These are phyloP conservation scores for Vipera ursinii DNA, from an alignment of 2,797 vertebrate species.

Conservation along the genomic window DNA sequence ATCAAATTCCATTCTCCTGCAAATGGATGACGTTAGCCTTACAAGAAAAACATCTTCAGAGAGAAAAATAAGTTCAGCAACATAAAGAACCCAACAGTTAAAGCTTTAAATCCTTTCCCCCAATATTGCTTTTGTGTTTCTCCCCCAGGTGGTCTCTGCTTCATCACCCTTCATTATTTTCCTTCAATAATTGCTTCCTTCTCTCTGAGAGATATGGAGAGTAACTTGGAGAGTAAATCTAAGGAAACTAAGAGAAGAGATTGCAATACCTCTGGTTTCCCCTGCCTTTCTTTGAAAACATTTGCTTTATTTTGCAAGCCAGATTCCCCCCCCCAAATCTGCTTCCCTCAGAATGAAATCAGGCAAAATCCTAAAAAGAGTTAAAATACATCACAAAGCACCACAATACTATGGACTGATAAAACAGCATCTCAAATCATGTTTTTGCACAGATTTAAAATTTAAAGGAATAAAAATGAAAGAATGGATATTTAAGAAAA, in stretches of 20 bases:
- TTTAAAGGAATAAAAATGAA: not conserved
- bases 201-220: not conserved
- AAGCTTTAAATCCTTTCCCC: not conserved
- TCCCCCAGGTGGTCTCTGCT: not conserved
- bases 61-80: not conserved
- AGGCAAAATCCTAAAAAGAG: not conserved
- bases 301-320: not conserved
- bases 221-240: conserved; percentile 20
- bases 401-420: no score
- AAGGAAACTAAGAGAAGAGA: not conserved
- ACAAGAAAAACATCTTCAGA: not conserved
- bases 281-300: not conserved
- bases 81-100: not conserved
- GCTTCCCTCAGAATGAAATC: not conserved
- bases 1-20: not conserved
- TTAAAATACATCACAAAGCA: not conserved
- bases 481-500: not conserved
- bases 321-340: not conserved
- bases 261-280: not conserved
- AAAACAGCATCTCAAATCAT: no score
- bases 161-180: conserved; percentile 8
- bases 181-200: conserved; percentile 33
- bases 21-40: not conserved
- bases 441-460: not conserved
- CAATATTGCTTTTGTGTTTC: conserved; percentile 10